Conservation (phyloP, 2,888 invertebrate species). For the Pachliopta kotzebuea region DNA sequence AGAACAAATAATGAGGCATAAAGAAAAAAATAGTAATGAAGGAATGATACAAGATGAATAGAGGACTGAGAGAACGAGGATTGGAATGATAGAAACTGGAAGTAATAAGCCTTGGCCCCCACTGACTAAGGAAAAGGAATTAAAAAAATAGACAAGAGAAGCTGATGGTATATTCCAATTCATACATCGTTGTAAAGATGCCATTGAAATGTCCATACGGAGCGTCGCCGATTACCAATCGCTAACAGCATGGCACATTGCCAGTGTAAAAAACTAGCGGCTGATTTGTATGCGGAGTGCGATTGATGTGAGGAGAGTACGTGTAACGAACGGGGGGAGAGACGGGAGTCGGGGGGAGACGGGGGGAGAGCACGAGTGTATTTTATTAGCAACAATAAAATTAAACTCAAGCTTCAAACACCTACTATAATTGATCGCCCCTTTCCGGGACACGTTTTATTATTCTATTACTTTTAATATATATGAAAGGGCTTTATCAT, state of each 20-base stretch:
- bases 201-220: slow-evolving; percentile 41
- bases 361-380: slow-evolving; percentile 1
- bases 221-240: slow-evolving; percentile 55
- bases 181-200: slow-evolving; percentile 34
- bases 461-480: not conserved
- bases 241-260: slow-evolving; percentile 51
- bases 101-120: no score
- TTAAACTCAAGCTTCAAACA: slow-evolving; percentile 20
- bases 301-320: not conserved
- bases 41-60: no score
- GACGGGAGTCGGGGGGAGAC: no score
- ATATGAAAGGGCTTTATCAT: not conserved
- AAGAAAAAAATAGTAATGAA: no score
- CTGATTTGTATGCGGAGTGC: slow-evolving; percentile 21
- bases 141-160: no score
- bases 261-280: slow-evolving; percentile 48
- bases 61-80: no score
- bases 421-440: slow-evolving; percentile 10
- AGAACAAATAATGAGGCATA: no score
- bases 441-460: slow-evolving; percentile 5
- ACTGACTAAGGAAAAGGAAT: no score
- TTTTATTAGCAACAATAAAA: slow-evolving; percentile 20
- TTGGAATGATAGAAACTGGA: no score
- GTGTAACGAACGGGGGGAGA: no score
- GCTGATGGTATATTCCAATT: slow-evolving; percentile 15